Evolutionary conservation across 2,888 invertebrate genomes (phyloP), one percentile per base, ranked within the genome.

Genomic region (Argyresthia goedartella): DNA sequence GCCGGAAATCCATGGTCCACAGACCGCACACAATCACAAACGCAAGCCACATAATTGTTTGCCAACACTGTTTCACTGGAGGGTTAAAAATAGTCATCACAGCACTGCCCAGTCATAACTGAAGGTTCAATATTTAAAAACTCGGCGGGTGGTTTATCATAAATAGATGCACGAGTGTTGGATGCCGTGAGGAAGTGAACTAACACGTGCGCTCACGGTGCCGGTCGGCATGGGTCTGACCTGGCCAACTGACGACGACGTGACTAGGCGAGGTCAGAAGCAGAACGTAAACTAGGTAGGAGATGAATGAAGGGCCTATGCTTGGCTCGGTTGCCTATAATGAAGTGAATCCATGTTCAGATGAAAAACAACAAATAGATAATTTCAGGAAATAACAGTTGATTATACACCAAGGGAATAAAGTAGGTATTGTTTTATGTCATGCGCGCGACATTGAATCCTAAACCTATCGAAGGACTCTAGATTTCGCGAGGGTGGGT

Each of bases 91-190:
- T 25, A 25, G 25, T 25, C 25, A 25, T 25, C 25, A 25, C 25
- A 4, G 25, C 25, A 25, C 25, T 25, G 6, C 15, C 14, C 44
- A 44, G 15, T 44, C 44, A 39, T 10, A 39, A 4, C 1, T 11
- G 14, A 15, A 4, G 3, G 9, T 48, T 13, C 14, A 15, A 39
- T 48, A 42, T 49, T 41, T 13, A 13, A 25, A 10, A 48, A 48
- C 76, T 69, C 61, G 60, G 76, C 74, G 74, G 69, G 76, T 62
- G 76, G 66, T 65, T n/a, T 57, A 57, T 50, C 48, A 55, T 55
- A 57, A 56, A 59, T 56, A 58, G 48, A 35, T 2, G 25, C 13
- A 36, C 14, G 35, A 10, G 48, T 35, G 25, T 25, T 14, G 35
- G 9, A 11, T 13, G 43, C 14, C 9, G 15, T 15, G 15, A 14